Percentiles rank a stretch among this genome's conserved stretches.
Conservation (phyloP, 2,113 vertebrate species). For the Axis porcinus region DNA sequence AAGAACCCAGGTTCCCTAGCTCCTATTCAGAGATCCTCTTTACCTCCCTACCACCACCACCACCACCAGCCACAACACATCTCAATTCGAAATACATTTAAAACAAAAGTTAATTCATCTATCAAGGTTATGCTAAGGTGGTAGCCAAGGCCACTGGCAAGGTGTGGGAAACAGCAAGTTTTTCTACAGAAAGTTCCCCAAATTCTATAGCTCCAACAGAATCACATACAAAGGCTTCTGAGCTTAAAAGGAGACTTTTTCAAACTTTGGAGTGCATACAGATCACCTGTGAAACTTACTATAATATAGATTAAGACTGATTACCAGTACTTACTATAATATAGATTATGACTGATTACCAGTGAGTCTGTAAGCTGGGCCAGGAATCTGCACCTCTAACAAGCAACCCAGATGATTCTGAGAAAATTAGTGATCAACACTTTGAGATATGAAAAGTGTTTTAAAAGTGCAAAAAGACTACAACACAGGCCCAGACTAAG, state of each 20-base stretch:
- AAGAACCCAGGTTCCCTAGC: background rate
- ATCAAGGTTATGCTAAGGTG: background rate
- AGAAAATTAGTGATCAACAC: background rate
- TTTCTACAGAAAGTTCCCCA: background rate
- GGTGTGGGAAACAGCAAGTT: background rate
- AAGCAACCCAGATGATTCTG: background rate
- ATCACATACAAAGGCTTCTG: background rate
- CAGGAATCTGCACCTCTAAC: background rate
- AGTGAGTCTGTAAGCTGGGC: background rate
- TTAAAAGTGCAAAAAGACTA: background rate
- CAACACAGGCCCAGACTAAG: background rate
- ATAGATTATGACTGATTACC: background rate
- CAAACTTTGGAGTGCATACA: background rate
- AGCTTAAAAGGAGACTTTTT: background rate
- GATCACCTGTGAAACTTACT: background rate
- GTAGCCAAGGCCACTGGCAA: background rate
- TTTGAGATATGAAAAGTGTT: background rate
- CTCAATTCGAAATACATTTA: background rate
- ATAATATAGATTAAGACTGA: background rate
- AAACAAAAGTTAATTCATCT: background rate
- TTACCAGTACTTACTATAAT: background rate
- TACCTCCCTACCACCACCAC: background rate
- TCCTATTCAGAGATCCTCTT: background rate
- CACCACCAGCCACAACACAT: background rate
- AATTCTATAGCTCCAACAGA: background rate